A percentile compares a stretch with the other conserved stretches of the same genome.
phyloP scores from a whole-genome alignment of 2,113 vertebrate species.

The Ursus arctos region DNA sequence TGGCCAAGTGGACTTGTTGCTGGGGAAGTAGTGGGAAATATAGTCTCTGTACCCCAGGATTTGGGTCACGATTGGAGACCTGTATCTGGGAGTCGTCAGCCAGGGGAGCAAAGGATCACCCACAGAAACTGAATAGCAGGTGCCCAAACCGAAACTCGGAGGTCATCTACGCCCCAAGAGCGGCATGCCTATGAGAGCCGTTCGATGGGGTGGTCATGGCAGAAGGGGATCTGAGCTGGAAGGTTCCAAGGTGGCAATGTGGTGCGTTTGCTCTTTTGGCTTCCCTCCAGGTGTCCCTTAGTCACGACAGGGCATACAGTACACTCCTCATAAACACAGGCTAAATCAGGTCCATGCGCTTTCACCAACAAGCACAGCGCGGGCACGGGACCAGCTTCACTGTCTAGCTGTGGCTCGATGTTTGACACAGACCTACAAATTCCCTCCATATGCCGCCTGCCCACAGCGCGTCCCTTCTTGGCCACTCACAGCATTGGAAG shows the following conservation, averaged over 20 bases:
- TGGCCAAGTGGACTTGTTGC: neutral
- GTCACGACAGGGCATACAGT: neutral
- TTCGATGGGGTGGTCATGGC: accelerated
- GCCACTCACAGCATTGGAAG: neutral
- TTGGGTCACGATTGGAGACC: neutral
- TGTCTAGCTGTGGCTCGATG: neutral
- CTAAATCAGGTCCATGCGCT: neutral
- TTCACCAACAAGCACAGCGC: neutral
- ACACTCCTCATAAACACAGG: neutral
- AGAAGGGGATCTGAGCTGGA: neutral
- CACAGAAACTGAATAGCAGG: neutral
- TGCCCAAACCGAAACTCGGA: neutral
- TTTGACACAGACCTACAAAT: neutral
- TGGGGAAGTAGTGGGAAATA: neutral
- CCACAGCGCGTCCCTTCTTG: neutral
- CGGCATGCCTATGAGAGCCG: neutral
- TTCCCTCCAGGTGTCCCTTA: neutral
- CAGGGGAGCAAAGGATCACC: neutral
- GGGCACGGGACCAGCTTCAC: neutral
- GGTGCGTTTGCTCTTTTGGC: neutral
- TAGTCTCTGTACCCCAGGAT: neutral
- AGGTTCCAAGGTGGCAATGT: neutral
- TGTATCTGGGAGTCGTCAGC: neutral
- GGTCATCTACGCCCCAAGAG: neutral
- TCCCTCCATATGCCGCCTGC: too few relatives aligned